Evolutionary conservation across 1,140 invertebrate species (phyloP).

Genomic region (Daktulosphaira vitifoliae): DNA sequence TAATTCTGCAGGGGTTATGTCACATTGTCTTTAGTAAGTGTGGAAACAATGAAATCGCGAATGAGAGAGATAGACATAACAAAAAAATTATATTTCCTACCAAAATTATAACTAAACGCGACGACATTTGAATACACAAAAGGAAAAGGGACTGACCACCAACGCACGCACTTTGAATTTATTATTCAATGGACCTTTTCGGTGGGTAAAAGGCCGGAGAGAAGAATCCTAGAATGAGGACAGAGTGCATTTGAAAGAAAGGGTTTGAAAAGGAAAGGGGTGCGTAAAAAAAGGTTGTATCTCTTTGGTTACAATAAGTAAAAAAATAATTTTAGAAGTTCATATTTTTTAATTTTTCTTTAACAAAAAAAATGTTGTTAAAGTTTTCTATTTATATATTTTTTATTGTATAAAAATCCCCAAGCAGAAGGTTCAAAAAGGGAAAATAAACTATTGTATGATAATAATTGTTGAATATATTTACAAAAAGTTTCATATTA

Average conservation of each 20-base stretch:
- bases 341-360: neutral
- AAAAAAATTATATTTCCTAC: conserved; percentile 27
- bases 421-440: no score
- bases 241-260: conserved; percentile 3
- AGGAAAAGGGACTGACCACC: conserved; percentile 32
- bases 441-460: no score
- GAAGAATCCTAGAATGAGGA: conserved; percentile 4
- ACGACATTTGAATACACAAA: conserved; percentile 33
- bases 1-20: neutral
- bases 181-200: conserved; percentile 31
- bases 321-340: conserved; percentile 17
- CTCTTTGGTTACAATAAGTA: neutral
- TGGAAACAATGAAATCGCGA: conserved; percentile 29
- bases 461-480: no score
- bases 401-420: no score
- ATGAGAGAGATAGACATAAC: conserved; percentile 3
- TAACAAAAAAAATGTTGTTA: neutral
- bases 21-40: conserved; percentile 27
- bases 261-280: neutral
- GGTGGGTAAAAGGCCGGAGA: conserved; percentile 14
- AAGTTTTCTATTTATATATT: neutral
- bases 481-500: no score
- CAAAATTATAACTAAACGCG: conserved; percentile 32
- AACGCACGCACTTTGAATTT: conserved; percentile 30
- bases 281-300: conserved; percentile 1